phyloP scores from a whole-genome alignment of 2,113 vertebrate genomes.

The Holacanthus passer region DNA sequence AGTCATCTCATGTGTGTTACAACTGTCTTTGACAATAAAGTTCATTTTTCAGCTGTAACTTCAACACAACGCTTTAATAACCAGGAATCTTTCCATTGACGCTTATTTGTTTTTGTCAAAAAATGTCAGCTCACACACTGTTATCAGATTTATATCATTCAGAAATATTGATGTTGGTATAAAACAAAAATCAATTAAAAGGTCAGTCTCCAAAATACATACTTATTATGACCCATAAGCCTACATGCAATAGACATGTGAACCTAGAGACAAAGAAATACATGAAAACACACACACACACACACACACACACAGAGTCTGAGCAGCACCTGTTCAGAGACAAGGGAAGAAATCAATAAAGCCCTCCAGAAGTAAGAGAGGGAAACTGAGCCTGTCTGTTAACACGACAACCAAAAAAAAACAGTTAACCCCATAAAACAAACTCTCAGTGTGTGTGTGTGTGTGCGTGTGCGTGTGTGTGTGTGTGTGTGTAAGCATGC shows the following conservation, averaged over 20 bases:
- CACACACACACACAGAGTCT: background rate
- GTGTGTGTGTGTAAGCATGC: conserved; percentile 19
- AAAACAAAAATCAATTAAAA: background rate
- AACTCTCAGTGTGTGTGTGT: background rate
- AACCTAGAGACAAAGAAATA: background rate
- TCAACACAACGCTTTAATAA: too few species aligned
- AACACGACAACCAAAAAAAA: conserved; percentile 21
- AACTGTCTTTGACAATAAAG: background rate
- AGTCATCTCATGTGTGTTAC: background rate
- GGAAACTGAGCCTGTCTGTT: conserved; percentile 23
- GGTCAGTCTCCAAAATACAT: background rate
- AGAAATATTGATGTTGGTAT: background rate
- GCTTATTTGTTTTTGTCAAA: background rate
- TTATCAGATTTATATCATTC: background rate
- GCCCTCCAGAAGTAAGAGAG: background rate
- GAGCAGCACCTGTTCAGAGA: conserved; percentile 40
- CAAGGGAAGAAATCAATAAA: conserved; percentile 28
- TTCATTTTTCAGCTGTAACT: too few species aligned
- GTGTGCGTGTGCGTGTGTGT: conserved; percentile 7
- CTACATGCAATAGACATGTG: background rate
- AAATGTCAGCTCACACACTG: background rate
- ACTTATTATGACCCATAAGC: background rate
- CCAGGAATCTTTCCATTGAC: background rate
- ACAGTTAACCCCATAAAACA: conserved; percentile 17
- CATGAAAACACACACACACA: background rate